phyloP scores from a whole-genome alignment of 2,888 invertebrate genomes.

The Temnothorax unifasciatus region DNA sequence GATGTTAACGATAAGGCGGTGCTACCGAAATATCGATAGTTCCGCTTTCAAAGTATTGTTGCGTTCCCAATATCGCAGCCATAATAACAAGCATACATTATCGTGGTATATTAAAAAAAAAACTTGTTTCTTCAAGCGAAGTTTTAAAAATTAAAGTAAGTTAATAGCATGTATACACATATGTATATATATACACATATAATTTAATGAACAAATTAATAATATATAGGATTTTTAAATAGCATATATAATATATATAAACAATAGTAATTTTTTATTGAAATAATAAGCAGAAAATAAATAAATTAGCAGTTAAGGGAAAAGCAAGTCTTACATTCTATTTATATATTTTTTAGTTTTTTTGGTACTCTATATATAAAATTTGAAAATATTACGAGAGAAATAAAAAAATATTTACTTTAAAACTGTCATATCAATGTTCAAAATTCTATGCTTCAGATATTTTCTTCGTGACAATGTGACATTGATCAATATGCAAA shows the following conservation, averaged over 20 bases:
- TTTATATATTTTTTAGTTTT: not conserved
- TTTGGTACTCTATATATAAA: not conserved
- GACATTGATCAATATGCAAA: not conserved
- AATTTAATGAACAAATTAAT: not conserved
- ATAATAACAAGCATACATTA: not conserved
- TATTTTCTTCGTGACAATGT: not conserved
- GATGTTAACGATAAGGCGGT: constrained; percentile 14
- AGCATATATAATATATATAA: not conserved
- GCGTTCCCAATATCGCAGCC: not conserved
- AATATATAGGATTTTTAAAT: not conserved
- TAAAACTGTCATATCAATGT: not conserved
- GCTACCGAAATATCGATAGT: constrained; percentile 21
- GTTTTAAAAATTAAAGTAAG: not conserved
- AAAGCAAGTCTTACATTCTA: not conserved
- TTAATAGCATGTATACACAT: not conserved
- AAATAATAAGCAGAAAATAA: not conserved
- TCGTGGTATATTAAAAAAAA: not conserved
- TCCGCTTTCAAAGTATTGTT: constrained; percentile 18
- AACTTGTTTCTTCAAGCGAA: not conserved
- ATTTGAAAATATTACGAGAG: not conserved
- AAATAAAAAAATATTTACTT: not conserved
- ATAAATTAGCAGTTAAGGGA: not conserved
- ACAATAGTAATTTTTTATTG: not conserved
- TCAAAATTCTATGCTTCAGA: not conserved
- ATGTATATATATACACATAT: no score